These are phyloP conservation scores for Helicoverpa armigera DNA, from an alignment of 1,140 invertebrate genomes.

Conservation along the genomic window DNA sequence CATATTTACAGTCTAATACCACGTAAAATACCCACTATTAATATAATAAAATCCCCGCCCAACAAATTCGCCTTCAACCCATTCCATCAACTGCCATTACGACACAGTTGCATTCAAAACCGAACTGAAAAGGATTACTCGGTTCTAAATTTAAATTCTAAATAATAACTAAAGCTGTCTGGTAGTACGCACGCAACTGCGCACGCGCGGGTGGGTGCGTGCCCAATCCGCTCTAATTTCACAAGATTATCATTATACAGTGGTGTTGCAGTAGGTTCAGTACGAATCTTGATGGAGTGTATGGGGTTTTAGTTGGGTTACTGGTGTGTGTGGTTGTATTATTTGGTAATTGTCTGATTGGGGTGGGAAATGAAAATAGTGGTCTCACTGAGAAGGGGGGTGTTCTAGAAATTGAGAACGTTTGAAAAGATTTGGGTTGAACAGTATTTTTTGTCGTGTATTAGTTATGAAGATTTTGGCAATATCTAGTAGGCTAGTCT, in stretches of 20 bases:
- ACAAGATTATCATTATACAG: conserved; percentile 62
- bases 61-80: background rate
- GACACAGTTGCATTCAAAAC: conserved; percentile 28
- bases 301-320: conserved; percentile 9
- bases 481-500: too few relatives aligned
- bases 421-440: too few relatives aligned
- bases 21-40: too few relatives aligned
- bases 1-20: too few relatives aligned
- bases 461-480: too few relatives aligned
- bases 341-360: background rate
- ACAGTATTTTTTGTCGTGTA: too few relatives aligned
- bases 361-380: background rate
- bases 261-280: conserved; percentile 29
- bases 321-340: background rate
- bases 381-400: too few relatives aligned
- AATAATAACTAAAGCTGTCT: conserved; percentile 47
- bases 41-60: background rate
- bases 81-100: conserved; percentile 32
- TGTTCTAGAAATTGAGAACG: too few relatives aligned
- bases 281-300: conserved; percentile 15
- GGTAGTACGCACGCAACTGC: conserved; percentile 47
- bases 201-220: conserved; percentile 60
- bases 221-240: conserved; percentile 79
- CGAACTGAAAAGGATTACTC: conserved; percentile 47
- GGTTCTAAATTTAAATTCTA: conserved; percentile 48